Percentiles rank a stretch among this genome's conserved stretches.
Conservation (phyloP, 2,797 vertebrate species). For the Anomalospiza imberbis region DNA sequence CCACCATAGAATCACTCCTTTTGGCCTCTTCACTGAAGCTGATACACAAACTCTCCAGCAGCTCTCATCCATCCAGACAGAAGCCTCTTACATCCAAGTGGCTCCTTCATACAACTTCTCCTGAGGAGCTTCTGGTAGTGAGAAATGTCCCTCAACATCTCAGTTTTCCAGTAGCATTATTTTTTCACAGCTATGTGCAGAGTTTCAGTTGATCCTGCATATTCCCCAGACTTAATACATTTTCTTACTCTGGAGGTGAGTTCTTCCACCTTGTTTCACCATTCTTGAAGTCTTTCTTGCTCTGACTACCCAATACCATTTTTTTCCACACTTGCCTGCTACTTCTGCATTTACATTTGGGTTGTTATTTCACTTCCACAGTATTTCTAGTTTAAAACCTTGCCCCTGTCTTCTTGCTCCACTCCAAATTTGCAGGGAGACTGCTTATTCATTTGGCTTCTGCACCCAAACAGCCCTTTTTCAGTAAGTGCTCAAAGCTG, state of each 20-base stretch:
- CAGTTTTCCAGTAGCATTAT: neutral
- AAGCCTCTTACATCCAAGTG: neutral
- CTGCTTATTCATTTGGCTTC: neutral
- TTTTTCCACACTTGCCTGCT: neutral
- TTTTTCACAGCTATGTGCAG: neutral
- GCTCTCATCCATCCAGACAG: neutral
- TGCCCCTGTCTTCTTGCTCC: neutral
- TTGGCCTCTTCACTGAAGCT: neutral
- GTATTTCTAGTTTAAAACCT: neutral
- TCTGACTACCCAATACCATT: neutral
- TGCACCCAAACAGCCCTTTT: neutral
- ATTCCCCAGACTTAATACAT: neutral
- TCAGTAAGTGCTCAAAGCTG: neutral
- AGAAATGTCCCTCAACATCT: neutral
- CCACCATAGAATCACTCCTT: neutral
- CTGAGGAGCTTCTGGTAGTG: neutral
- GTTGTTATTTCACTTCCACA: neutral
- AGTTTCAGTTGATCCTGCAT: neutral
- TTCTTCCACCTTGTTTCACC: neutral
- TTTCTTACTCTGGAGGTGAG: neutral
- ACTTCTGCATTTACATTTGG: neutral
- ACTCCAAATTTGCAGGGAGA: neutral
- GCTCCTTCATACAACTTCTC: neutral
- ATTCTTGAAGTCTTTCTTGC: neutral
- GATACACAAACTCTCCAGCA: neutral